These are phyloP conservation scores for Sphenodon punctatus DNA, from an alignment of 2,797 vertebrate species.

Conservation along the genomic window DNA sequence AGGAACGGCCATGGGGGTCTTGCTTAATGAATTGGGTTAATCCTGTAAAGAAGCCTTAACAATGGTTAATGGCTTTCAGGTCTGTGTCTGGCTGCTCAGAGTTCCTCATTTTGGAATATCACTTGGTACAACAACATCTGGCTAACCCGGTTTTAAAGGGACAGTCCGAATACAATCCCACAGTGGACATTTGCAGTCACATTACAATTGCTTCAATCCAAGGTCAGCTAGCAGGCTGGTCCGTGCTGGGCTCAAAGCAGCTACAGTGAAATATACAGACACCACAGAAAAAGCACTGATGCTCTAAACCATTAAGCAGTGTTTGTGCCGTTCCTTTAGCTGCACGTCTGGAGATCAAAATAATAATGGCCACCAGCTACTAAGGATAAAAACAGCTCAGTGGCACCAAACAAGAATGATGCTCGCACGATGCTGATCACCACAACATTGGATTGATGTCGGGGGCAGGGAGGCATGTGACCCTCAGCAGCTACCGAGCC, in stretches of 20 bases:
- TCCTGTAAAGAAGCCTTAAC: neutral
- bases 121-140: neutral
- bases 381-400: neutral
- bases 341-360: neutral
- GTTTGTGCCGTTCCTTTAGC: neutral
- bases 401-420: neutral
- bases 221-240: neutral
- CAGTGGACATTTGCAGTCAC: too few relatives aligned
- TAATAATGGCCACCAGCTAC: neutral
- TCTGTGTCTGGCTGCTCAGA: neutral
- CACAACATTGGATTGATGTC: neutral
- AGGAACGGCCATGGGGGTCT: neutral
- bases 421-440: neutral
- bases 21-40: neutral
- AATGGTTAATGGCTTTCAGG: too few relatives aligned
- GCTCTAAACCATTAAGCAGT: neutral
- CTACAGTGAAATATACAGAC: neutral
- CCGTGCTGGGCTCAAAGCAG: neutral
- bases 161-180: neutral
- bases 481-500: neutral
- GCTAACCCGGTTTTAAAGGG: conserved; percentile 9
- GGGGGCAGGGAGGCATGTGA: neutral
- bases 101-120: neutral
- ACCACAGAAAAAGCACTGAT: neutral
- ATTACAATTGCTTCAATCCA: too few relatives aligned